A percentile compares a stretch with the other conserved stretches of the same genome.
Evolutionary conservation across 2,888 invertebrate species (phyloP).

Genomic region (Standfussiana lucernea): DNA sequence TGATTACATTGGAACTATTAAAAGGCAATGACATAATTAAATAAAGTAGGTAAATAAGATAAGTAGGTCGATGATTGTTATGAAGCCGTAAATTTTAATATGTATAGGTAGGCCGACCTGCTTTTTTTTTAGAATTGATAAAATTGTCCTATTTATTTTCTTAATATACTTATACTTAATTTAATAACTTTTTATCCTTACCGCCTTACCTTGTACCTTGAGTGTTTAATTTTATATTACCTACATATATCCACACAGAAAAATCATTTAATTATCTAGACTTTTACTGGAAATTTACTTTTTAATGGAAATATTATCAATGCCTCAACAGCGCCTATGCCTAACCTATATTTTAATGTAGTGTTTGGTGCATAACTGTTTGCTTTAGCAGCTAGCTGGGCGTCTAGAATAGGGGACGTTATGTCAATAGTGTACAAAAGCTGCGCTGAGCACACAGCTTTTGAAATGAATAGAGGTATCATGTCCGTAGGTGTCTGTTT

Average conservation of each 20-base stretch:
- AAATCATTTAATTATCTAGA: neutral
- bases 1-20: neutral
- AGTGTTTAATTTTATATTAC: neutral
- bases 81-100: neutral
- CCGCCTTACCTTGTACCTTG: neutral
- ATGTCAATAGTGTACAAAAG: slow-evolving; percentile 49
- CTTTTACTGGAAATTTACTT: neutral
- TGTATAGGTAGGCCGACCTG: too few relatives aligned
- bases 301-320: neutral
- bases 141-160: neutral
- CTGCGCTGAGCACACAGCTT: slow-evolving; percentile 44
- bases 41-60: neutral
- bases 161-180: neutral
- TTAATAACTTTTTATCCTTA: too few relatives aligned
- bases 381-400: slow-evolving; percentile 32
- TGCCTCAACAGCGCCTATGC: neutral
- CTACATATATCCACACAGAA: neutral
- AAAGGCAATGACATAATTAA: neutral
- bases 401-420: slow-evolving; percentile 32
- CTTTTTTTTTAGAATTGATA: neutral
- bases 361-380: slow-evolving; percentile 9
- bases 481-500: neutral
- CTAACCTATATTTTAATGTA: neutral
- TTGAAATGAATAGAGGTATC: slow-evolving; percentile 28
- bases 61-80: neutral